phyloP scores from a whole-genome alignment of 2,113 vertebrate genomes.

The Mormyrus iriodes region DNA sequence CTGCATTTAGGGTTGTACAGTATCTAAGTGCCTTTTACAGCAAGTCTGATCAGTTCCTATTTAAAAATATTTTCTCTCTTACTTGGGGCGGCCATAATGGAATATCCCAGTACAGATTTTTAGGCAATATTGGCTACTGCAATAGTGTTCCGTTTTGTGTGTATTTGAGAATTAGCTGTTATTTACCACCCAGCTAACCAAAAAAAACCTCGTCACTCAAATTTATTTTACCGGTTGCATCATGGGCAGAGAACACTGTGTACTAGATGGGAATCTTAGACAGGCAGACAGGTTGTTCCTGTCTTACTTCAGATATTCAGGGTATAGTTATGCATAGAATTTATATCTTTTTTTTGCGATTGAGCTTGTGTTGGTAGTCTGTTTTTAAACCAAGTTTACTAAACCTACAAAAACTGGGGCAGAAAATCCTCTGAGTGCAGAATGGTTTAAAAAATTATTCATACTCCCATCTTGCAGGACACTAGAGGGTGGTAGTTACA shows the following conservation, averaged over 20 bases:
- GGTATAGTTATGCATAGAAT: constrained; percentile 1
- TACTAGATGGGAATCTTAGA: background rate
- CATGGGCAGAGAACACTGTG: background rate
- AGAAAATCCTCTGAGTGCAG: background rate
- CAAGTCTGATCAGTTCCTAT: background rate
- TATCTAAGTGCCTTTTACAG: constrained; percentile 10
- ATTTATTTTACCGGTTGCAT: background rate
- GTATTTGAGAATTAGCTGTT: background rate
- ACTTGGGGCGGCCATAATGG: background rate
- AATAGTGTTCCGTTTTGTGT: background rate
- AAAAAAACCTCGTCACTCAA: background rate
- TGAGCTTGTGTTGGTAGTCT: background rate
- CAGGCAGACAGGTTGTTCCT: background rate
- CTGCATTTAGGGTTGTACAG: background rate
- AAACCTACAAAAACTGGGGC: background rate
- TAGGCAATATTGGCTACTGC: background rate
- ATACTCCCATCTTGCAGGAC: background rate
- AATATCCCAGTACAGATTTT: background rate
- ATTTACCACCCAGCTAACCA: background rate
- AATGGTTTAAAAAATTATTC: background rate
- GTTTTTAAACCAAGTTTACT: background rate
- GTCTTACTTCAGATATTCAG: background rate
- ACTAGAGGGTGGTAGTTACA: background rate
- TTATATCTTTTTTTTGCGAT: background rate
- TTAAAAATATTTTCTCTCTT: background rate